A percentile compares a stretch with the other conserved stretches of the same genome.
These are phyloP conservation scores for Athalia cordata DNA, from an alignment of 2,888 invertebrate genomes.

Conservation along the genomic window DNA sequence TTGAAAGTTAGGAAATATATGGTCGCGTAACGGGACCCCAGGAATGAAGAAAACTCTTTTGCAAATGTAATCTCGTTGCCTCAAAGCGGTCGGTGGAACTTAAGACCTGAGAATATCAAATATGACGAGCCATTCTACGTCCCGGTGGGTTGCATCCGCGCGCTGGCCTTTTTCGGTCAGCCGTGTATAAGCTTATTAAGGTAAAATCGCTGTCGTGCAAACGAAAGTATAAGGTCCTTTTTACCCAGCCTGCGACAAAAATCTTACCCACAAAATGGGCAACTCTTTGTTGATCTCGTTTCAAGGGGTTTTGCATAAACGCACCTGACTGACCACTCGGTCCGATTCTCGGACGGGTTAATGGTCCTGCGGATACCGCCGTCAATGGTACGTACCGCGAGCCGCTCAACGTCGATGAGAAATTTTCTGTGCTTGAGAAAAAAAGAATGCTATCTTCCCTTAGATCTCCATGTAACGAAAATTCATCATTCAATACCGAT, in stretches of 20 bases:
- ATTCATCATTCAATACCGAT: constrained; percentile 9
- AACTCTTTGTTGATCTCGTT: constrained; percentile 45
- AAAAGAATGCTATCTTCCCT: constrained; percentile 46
- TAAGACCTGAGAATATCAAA: constrained; percentile 61
- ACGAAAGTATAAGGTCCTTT: constrained; percentile 53
- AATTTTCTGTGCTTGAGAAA: constrained; percentile 56
- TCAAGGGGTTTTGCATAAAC: constrained; percentile 44
- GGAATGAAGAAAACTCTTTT: constrained; percentile 65
- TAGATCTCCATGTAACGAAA: constrained; percentile 18
- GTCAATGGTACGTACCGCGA: constrained; percentile 24
- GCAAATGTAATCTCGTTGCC: constrained; percentile 64
- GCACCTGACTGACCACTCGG: constrained; percentile 32
- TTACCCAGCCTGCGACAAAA: constrained; percentile 23
- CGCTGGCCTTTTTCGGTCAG: constrained; percentile 65
- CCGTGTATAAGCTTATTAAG: constrained; percentile 72
- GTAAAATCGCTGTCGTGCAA: constrained; percentile 66
- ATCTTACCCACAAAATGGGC: constrained; percentile 33
- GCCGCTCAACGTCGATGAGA: constrained; percentile 38
- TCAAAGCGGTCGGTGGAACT: constrained; percentile 52
- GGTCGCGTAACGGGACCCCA: constrained; percentile 26
- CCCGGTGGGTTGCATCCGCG: constrained; percentile 52
- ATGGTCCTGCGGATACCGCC: constrained; percentile 23
- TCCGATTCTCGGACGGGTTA: constrained; percentile 27
- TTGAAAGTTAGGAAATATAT: constrained; percentile 21
- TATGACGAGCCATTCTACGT: constrained; percentile 71